Evolutionary conservation across 2,797 vertebrate species (phyloP).

Genomic region (Merluccius polli): DNA sequence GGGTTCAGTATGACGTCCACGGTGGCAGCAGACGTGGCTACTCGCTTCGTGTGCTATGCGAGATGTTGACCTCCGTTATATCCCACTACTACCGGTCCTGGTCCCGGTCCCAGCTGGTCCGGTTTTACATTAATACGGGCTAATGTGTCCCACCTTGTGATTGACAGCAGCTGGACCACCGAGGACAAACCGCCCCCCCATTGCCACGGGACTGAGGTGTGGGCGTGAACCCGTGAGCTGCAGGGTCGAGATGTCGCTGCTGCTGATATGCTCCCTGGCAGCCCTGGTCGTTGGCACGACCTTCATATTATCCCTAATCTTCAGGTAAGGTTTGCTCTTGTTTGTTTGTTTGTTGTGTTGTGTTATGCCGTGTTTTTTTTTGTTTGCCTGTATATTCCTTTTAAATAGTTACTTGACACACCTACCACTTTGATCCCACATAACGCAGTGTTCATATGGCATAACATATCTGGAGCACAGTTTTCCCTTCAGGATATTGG

Average conservation of each 20-base stretch:
- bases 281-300: slow-evolving; percentile 49
- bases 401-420: not conserved
- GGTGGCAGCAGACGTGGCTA: not conserved
- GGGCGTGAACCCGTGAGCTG: slow-evolving; percentile 53
- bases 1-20: not conserved
- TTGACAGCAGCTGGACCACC: slow-evolving; percentile 51
- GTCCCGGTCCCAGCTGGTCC: too few species aligned
- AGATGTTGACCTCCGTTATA: too few species aligned
- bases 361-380: not conserved
- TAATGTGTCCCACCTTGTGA: slow-evolving; percentile 27
- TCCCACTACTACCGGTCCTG: too few species aligned
- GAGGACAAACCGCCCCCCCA: slow-evolving; percentile 36
- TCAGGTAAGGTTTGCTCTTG: slow-evolving; percentile 61
- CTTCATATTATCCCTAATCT: slow-evolving; percentile 38
- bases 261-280: slow-evolving; percentile 57
- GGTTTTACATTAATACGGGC: slow-evolving; percentile 12
- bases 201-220: slow-evolving; percentile 39
- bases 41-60: too few species aligned
- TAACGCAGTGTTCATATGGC: not conserved
- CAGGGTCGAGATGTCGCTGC: slow-evolving; percentile 70
- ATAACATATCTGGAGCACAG: not conserved
- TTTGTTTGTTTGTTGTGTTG: not conserved
- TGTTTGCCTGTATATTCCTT: not conserved
- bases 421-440: not conserved
- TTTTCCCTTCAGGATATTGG: not conserved